These are phyloP conservation scores for Drosophila lutescens DNA, from an alignment of 2,888 invertebrate species.

Conservation along the genomic window DNA sequence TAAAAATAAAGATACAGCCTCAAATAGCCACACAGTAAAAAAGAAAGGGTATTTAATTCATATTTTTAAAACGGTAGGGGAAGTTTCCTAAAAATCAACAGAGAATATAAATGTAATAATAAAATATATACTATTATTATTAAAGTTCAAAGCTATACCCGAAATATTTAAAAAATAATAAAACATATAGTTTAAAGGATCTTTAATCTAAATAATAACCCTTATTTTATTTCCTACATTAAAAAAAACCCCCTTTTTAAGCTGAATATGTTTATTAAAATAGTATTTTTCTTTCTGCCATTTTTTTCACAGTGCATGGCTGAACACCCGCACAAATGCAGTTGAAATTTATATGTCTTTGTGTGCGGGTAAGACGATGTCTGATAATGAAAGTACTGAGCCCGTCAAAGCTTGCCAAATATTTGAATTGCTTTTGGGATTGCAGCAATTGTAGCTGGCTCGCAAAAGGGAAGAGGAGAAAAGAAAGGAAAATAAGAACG, in stretches of 20 bases:
- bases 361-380: conserved; percentile 15
- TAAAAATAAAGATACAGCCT: background rate
- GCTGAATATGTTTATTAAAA: background rate
- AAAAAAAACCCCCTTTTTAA: no score
- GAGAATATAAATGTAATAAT: no score
- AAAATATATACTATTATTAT: background rate
- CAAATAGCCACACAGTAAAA: background rate
- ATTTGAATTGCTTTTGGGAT: conserved; percentile 48
- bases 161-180: no score
- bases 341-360: conserved; percentile 13
- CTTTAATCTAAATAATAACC: no score
- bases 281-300: background rate
- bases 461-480: no score
- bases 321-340: background rate
- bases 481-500: background rate
- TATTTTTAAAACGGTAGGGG: no score
- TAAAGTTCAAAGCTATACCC: no score
- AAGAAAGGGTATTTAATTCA: background rate
- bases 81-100: no score
- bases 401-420: conserved; percentile 53
- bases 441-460: conserved; percentile 15
- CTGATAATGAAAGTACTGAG: conserved; percentile 57
- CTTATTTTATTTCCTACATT: no score
- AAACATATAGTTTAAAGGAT: no score
- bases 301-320: conserved; percentile 2